These are phyloP conservation scores for Stomatorhinus ivindoensis DNA, from an alignment of 2,113 vertebrate genomes.

Conservation along the genomic window DNA sequence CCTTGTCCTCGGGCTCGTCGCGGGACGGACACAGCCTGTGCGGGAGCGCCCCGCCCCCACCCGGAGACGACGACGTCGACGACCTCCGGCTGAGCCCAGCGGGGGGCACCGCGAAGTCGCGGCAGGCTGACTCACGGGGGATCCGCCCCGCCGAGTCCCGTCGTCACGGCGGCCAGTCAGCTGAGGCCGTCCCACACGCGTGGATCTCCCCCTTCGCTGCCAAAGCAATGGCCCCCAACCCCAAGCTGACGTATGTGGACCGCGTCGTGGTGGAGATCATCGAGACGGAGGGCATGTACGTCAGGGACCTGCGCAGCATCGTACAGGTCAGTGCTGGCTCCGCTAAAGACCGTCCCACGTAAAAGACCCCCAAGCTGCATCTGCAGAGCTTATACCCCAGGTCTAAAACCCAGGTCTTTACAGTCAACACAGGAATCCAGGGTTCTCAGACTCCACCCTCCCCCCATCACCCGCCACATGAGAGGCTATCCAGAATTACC, in stretches of 20 bases:
- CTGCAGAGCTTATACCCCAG: background rate
- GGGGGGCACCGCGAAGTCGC: background rate
- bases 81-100: constrained; percentile 58
- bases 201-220: constrained; percentile 55
- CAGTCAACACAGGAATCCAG: background rate
- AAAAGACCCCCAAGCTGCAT: background rate
- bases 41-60: constrained; percentile 49
- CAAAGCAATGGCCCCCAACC: constrained; percentile 54
- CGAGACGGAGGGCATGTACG: constrained; percentile 88
- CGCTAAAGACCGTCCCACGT: background rate
- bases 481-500: constrained; percentile 1
- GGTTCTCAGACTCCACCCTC: background rate
- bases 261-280: constrained; percentile 90
- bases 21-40: constrained; percentile 60
- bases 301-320: constrained; percentile 83
- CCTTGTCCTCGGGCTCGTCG: constrained; percentile 68
- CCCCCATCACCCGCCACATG: background rate
- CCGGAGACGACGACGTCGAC: constrained; percentile 52
- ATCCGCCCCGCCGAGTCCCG: constrained; percentile 31
- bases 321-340: constrained; percentile 71
- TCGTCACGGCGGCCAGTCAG: constrained; percentile 41
- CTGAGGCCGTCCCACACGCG: constrained; percentile 22
- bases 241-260: constrained; percentile 80
- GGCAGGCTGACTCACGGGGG: background rate
- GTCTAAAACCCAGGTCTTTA: background rate